Evolutionary conservation across 2,888 invertebrate species (phyloP).

Genomic region (Drosophila cyrtoloma): DNA sequence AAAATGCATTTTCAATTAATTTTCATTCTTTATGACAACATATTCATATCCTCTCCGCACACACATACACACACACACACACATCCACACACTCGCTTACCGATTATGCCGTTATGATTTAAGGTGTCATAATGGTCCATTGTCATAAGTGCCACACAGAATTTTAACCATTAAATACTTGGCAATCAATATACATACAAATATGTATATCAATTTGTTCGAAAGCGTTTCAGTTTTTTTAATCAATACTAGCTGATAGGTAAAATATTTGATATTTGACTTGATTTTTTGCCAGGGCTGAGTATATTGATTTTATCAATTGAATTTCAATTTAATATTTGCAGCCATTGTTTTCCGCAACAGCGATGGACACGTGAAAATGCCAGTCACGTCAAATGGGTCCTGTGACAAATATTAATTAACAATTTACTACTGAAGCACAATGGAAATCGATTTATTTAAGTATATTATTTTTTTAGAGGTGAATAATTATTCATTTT

Average conservation of each 20-base stretch:
- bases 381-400: background rate
- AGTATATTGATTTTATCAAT: constrained; percentile 50
- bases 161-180: constrained; percentile 66
- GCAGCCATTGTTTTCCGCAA: background rate
- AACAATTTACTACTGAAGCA: background rate
- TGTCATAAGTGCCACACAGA: constrained; percentile 58
- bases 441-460: background rate
- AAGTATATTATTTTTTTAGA: background rate
- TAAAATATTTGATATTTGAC: constrained; percentile 49
- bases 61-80: constrained; percentile 19
- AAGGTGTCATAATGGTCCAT: constrained; percentile 77
- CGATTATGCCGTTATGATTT: constrained; percentile 70
- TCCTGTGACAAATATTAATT: background rate
- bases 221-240: constrained; percentile 40
- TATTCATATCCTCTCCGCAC: constrained; percentile 33
- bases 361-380: constrained; percentile 23
- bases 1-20: constrained; percentile 78
- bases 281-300: constrained; percentile 24
- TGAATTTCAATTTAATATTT: constrained; percentile 38
- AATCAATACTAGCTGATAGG: constrained; percentile 42
- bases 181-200: constrained; percentile 20
- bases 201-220: constrained; percentile 4
- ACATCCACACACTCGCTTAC: constrained; percentile 4
- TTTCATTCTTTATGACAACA: constrained; percentile 64
- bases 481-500: background rate